Conservation (phyloP, 2,113 vertebrate genomes). For the Pelusios castaneus region DNA sequence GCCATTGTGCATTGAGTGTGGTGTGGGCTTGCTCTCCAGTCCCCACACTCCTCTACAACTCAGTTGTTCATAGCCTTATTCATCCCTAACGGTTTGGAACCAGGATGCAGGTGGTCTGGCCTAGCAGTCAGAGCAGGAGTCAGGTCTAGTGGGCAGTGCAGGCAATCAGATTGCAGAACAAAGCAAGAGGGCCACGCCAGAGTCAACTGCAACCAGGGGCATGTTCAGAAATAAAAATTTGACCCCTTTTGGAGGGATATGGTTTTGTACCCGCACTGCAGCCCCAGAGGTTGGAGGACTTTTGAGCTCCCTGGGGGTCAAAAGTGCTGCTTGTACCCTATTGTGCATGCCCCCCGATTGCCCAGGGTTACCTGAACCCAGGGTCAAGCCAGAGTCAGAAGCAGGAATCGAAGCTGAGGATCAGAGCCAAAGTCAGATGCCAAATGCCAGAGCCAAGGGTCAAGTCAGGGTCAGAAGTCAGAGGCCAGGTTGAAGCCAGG, state of each 20-base stretch:
- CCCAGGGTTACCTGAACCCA: neutral
- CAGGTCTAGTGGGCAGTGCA: neutral
- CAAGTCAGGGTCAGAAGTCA: neutral
- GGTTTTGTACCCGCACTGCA: too few relatives aligned
- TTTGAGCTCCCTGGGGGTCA: too few relatives aligned
- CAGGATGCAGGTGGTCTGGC: neutral
- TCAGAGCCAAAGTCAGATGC: too few relatives aligned
- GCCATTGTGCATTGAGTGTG: neutral
- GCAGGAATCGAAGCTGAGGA: too few relatives aligned
- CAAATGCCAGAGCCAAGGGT: neutral
- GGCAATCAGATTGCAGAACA: neutral
- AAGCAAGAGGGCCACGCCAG: neutral
- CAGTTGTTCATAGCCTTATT: neutral
- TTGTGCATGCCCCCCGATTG: too few relatives aligned
- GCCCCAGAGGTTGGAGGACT: too few relatives aligned
- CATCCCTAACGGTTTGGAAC: neutral
- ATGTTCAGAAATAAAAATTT: too few relatives aligned
- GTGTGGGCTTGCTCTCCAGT: neutral
- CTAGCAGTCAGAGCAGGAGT: neutral
- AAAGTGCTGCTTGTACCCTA: too few relatives aligned
- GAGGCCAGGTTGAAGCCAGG: neutral
- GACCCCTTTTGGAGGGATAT: too few relatives aligned
- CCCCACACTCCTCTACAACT: neutral
- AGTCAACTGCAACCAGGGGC: neutral
- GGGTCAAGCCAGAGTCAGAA: neutral